Evolutionary conservation across 2,113 vertebrate species (phyloP), one percentile per base, ranked within the genome.

Genomic region (Heterotilapia buettikoferi): DNA sequence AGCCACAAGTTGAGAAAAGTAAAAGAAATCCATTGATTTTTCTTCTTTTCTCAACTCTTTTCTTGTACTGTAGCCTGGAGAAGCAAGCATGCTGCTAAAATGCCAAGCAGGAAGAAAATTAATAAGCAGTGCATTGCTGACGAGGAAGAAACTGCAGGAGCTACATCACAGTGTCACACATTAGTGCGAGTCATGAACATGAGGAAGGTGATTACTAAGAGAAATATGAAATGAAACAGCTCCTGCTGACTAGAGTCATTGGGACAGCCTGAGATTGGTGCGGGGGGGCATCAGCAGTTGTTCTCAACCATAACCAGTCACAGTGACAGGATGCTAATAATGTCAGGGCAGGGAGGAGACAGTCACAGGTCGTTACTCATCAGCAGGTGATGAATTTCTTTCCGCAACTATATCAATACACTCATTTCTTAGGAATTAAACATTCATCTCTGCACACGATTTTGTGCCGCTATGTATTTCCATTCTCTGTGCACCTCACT

Each of bases 321-420:
- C 21, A 73, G 66, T 50, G 43, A 78, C 73, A 50, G 4, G 53
- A 84, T 85, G 81, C 86, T 85, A 33, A 66, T 45, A 57, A 91
- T 85, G 66, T 83, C 80, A 83, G 29, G 31, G 18, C 78, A 86
- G 19, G 31, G 13, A 63, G 40, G 73, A 63, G 45, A 33, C 53
- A 45, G 85, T 53, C 87, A 87, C 53, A 21, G 63, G 73, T 21
- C 26, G 54, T 86, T 54, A 79, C 21, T 93, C 89, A 92, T 89
- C 12, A 81, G 43, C 24, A 79, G 84, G 71, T 10, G 54, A 87
- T 38, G 43, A 68, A 78, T 26, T 63, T 81, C 40, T 84, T 85
- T 81, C 80, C 40, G n/a, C 38, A 59, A 66, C 31, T 36, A 26
- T 63, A 61, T 78, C 26, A 57, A 10, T 10, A 21, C 86, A 36